phyloP scores from a whole-genome alignment of 2,888 invertebrate genomes.

The Nudaria mundana region DNA sequence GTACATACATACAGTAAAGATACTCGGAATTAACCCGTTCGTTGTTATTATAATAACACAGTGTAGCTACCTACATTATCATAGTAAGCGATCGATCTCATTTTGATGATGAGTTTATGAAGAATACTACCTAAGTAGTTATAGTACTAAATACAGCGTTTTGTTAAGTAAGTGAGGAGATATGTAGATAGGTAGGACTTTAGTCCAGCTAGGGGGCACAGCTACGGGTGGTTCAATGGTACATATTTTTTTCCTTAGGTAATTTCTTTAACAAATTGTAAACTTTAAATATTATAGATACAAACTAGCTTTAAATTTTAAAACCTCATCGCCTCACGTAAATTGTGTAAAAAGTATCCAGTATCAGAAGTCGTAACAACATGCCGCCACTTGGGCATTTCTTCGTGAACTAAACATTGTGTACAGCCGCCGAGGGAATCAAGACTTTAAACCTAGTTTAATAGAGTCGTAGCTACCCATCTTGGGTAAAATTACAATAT shows the following conservation, averaged over 20 bases:
- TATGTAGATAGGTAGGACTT: no score
- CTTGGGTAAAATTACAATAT: no score
- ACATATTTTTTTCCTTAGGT: no score
- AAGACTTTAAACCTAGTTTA: slow-evolving; percentile 7
- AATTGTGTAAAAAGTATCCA: slow-evolving; percentile 17
- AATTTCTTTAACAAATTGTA: no score
- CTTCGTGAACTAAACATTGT: slow-evolving; percentile 10
- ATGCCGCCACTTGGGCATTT: slow-evolving; percentile 17
- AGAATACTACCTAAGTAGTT: no score
- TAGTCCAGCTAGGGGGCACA: no score
- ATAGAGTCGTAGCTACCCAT: slow-evolving; percentile 17
- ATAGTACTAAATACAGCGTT: no score
- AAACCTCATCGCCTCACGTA: slow-evolving; percentile 8
- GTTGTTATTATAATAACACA: background rate
- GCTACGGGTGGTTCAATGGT: no score
- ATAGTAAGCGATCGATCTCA: no score
- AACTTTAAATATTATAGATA: background rate
- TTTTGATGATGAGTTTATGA: no score
- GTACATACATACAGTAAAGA: background rate
- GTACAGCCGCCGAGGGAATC: slow-evolving; percentile 14
- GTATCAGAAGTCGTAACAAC: slow-evolving; percentile 12
- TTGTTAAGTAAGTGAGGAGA: no score
- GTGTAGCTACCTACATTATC: no score
- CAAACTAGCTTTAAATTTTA: slow-evolving; percentile 13
- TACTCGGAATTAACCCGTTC: background rate